These are phyloP conservation scores for Orthosia cruda DNA, from an alignment of 2,888 invertebrate genomes.

Conservation along the genomic window DNA sequence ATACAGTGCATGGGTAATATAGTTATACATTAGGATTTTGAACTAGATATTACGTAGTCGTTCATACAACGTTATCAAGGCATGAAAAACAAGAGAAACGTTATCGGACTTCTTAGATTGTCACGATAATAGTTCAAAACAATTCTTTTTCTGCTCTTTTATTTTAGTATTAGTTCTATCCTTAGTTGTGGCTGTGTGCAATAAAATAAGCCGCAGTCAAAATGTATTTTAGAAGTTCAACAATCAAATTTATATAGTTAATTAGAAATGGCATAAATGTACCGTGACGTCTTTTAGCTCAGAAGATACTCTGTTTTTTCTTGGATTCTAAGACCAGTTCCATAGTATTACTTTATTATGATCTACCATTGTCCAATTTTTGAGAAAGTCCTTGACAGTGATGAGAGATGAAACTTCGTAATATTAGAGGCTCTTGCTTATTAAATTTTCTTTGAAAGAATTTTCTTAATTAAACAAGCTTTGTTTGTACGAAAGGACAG, in stretches of 20 bases:
- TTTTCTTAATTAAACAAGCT: slow-evolving; percentile 26
- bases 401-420: slow-evolving; percentile 13
- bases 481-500: slow-evolving; percentile 19
- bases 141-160: too few relatives aligned
- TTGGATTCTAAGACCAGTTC: slow-evolving; percentile 2
- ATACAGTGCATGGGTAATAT: too few relatives aligned
- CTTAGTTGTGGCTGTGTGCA: background rate
- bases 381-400: slow-evolving; percentile 1
- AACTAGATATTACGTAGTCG: too few relatives aligned
- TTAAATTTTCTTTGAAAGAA: slow-evolving; percentile 30
- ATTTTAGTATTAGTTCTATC: background rate
- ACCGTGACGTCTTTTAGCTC: background rate
- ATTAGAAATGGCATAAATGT: background rate
- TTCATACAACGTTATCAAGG: too few relatives aligned
- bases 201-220: background rate
- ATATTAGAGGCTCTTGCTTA: slow-evolving; percentile 16
- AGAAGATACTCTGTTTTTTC: slow-evolving; percentile 10
- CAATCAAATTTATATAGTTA: background rate
- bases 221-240: background rate
- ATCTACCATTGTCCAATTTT: slow-evolving; percentile 2
- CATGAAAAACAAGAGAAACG: too few relatives aligned
- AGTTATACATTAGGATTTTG: too few relatives aligned
- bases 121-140: too few relatives aligned
- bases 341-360: slow-evolving; percentile 2
- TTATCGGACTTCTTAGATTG: too few relatives aligned